Evolutionary conservation across 2,113 vertebrate genomes (phyloP).

Genomic region (Scatophagus argus): DNA sequence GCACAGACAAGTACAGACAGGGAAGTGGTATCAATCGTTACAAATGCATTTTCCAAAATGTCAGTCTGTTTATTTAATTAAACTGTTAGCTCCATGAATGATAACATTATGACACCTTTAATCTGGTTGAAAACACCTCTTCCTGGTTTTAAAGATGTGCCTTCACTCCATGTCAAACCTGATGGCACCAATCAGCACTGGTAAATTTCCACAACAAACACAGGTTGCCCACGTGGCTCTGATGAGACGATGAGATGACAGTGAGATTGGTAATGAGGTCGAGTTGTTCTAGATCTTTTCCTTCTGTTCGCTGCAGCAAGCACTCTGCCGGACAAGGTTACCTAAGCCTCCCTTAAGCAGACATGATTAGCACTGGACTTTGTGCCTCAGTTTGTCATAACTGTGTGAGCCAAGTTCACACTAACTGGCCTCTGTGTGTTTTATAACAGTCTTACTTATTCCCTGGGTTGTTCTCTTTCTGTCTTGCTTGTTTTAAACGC

Average conservation of each 20-base stretch:
- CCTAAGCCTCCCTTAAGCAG: background rate
- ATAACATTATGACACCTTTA: background rate
- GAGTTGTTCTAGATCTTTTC: background rate
- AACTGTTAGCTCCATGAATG: background rate
- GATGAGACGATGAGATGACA: constrained; percentile 6
- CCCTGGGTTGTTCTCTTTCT: background rate
- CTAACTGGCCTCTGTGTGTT: constrained; percentile 3
- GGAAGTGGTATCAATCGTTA: background rate
- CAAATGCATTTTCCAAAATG: background rate
- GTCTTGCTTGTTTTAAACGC: background rate
- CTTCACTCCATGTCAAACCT: background rate
- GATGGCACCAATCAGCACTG: constrained; percentile 15
- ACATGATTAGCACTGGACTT: constrained; percentile 24
- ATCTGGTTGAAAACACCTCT: constrained; percentile 9
- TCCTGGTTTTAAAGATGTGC: background rate
- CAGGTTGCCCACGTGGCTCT: constrained; percentile 24
- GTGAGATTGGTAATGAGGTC: constrained; percentile 18
- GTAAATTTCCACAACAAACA: constrained; percentile 63
- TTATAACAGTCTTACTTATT: constrained; percentile 10
- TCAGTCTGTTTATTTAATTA: background rate
- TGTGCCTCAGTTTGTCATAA: constrained; percentile 1
- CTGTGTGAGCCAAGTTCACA: constrained; percentile 47
- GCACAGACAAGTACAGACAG: background rate
- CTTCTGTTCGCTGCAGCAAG: constrained; percentile 6
- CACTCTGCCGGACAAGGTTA: background rate